Conservation (phyloP, 2,113 vertebrate genomes). For the Microtus ochrogaster region DNA sequence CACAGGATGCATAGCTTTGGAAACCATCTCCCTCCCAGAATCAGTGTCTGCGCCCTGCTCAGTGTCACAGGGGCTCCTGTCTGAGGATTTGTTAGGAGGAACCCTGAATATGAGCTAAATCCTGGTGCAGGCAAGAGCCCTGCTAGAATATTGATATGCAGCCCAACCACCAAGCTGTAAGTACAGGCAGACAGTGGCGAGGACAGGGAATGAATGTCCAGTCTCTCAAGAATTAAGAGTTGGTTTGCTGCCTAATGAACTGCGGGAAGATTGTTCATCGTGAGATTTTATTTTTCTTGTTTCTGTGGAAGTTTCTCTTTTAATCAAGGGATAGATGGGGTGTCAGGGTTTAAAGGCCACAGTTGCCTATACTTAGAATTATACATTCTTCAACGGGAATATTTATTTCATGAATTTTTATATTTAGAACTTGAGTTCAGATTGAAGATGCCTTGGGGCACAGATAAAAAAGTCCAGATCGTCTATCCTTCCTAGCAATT, state of each 20-base stretch:
- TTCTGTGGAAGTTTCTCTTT: not conserved
- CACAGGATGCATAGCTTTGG: not conserved
- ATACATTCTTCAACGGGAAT: too few relatives aligned
- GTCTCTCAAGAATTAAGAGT: not conserved
- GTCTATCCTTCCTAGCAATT: not conserved
- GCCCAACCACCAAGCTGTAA: not conserved
- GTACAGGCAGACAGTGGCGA: not conserved
- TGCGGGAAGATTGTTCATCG: not conserved
- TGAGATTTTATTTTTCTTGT: not conserved
- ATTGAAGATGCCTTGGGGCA: not conserved
- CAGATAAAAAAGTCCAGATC: not conserved
- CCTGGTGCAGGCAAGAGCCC: fast-evolving
- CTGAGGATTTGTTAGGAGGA: not conserved
- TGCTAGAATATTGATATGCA: not conserved
- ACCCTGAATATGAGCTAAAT: not conserved
- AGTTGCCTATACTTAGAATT: not conserved
- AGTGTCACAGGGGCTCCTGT: not conserved
- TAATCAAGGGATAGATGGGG: not conserved
- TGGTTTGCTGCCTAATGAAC: not conserved
- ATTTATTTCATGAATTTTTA: not conserved
- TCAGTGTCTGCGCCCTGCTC: fast-evolving
- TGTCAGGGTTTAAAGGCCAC: not conserved
- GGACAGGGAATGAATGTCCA: not conserved
- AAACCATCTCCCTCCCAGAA: not conserved
- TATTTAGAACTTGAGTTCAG: not conserved